These are phyloP conservation scores for Acyrthosiphon pisum DNA, from an alignment of 1,140 invertebrate species.

Conservation along the genomic window DNA sequence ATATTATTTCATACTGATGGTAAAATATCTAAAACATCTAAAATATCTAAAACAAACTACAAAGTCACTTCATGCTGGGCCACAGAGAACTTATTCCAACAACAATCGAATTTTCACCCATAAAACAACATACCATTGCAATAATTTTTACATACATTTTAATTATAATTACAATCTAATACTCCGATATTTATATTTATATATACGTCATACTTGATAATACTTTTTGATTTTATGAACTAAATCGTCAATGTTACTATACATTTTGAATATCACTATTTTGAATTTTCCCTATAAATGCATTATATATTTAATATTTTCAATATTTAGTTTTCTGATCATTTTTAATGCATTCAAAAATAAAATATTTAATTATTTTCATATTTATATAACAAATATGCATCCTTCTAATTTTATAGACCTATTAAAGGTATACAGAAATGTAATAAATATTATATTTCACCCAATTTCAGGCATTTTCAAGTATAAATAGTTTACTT, in stretches of 20 bases:
- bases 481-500: no score
- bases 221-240: background rate
- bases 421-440: no score
- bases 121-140: background rate
- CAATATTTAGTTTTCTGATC: background rate
- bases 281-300: no score
- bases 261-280: background rate
- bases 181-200: background rate
- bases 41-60: background rate
- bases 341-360: no score
- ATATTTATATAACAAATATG: no score
- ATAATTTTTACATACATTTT: background rate
- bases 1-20: background rate
- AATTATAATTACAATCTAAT: background rate
- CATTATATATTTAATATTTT: background rate
- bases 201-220: background rate
- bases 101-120: constrained; percentile 7
- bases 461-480: no score
- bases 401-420: no score
- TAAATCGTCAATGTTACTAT: no score
- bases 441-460: no score
- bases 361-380: no score
- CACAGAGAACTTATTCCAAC: constrained; percentile 32
- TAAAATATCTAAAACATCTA: background rate
- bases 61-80: constrained; percentile 30